Evolutionary conservation across 2,888 invertebrate species (phyloP).

Genomic region (Hydroisotoma schaefferi): DNA sequence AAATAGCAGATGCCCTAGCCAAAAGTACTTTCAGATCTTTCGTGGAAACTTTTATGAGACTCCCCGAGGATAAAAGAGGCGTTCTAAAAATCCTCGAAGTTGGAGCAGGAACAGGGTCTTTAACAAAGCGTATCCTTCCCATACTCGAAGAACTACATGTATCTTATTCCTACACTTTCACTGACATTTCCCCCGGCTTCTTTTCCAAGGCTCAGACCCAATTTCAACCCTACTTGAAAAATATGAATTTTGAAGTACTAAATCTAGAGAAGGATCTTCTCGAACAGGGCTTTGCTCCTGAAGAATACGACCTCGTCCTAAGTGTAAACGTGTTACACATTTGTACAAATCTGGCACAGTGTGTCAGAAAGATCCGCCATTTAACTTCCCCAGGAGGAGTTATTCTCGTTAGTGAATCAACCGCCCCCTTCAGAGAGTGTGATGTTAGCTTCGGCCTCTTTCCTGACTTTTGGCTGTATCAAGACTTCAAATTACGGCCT

Average conservation of each 20-base stretch:
- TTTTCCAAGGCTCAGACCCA: conserved; percentile 15
- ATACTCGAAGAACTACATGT: conserved; percentile 4
- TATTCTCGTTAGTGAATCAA: conserved; percentile 14
- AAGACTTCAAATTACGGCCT: conserved; percentile 20
- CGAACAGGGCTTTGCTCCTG: conserved; percentile 24
- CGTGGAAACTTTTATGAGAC: neutral
- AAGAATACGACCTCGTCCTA: conserved; percentile 22
- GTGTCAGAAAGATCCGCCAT: conserved; percentile 16
- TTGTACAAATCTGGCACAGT: conserved; percentile 12
- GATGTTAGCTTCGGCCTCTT: conserved; percentile 23
- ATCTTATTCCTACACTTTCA: conserved; percentile 21
- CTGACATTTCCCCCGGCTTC: conserved; percentile 24
- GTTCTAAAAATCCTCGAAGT: conserved; percentile 18
- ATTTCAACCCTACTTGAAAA: conserved; percentile 16
- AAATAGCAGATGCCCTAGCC: neutral
- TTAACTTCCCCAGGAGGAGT: conserved; percentile 12
- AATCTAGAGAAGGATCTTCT: conserved; percentile 24
- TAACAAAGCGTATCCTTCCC: conserved; percentile 5
- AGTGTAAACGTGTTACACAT: conserved; percentile 25
- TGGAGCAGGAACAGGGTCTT: conserved; percentile 18
- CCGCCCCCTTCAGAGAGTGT: conserved; percentile 5
- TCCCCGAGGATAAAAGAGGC: neutral
- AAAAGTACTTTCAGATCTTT: too few relatives aligned
- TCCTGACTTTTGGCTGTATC: conserved; percentile 25
- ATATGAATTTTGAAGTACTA: conserved; percentile 15